Conservation (phyloP, 2,113 vertebrate genomes). For the Melanerpes aurifrons region DNA sequence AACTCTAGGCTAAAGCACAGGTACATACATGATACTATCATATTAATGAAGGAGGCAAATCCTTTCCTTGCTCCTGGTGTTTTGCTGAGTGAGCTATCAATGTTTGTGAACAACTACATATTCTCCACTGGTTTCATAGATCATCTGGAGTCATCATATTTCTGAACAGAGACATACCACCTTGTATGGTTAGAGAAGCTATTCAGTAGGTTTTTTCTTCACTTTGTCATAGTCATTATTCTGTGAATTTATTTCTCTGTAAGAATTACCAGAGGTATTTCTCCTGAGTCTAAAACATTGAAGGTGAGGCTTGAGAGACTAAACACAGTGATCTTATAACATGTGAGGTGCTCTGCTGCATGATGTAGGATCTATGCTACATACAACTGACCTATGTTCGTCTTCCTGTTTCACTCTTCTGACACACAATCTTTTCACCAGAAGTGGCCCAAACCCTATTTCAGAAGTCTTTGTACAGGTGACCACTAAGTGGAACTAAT, state of each 20-base stretch:
- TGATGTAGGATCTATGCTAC: not conserved
- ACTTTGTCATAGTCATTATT: not conserved
- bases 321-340: not conserved
- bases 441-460: not conserved
- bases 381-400: not conserved
- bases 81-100: not conserved
- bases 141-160: not conserved
- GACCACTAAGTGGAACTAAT: not conserved
- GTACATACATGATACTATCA: not conserved
- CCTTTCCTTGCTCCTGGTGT: not conserved
- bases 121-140: not conserved
- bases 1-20: not conserved
- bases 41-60: not conserved
- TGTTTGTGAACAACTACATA: rapidly evolving
- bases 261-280: not conserved
- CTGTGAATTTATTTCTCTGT: not conserved
- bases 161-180: not conserved
- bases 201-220: not conserved
- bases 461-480: not conserved
- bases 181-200: not conserved
- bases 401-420: not conserved
- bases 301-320: not conserved
- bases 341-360: not conserved
- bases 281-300: not conserved
- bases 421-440: rapidly evolving